A percentile compares a stretch with the other conserved stretches of the same genome.
Evolutionary conservation across 2,888 invertebrate genomes (phyloP).

Genomic region (Noctua comes): DNA sequence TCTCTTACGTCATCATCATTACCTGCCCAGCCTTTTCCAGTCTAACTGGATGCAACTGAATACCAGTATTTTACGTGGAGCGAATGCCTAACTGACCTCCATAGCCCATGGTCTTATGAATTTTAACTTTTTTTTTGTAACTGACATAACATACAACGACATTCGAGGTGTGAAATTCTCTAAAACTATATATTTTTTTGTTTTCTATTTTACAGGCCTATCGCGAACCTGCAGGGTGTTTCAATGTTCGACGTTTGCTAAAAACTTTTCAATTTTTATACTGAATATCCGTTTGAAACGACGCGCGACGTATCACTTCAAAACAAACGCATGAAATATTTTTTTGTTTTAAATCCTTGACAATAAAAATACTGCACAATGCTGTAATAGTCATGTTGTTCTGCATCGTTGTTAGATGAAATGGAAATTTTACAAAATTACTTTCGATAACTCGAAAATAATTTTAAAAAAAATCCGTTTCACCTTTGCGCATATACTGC

Average conservation of each 20-base stretch:
- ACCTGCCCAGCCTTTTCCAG: not conserved
- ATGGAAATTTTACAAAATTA: not conserved
- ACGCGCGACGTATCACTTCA: not conserved
- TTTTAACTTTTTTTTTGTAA: not conserved
- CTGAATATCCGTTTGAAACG: slow-evolving; percentile 3
- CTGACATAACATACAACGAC: not conserved
- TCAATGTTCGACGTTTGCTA: not conserved
- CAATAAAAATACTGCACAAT: slow-evolving; percentile 15
- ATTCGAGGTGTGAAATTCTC: not conserved
- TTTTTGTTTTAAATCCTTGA: slow-evolving; percentile 3
- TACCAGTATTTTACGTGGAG: not conserved
- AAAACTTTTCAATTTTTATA: slow-evolving; percentile 4
- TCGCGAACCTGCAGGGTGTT: not conserved
- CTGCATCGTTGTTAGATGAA: not conserved
- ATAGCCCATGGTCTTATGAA: not conserved
- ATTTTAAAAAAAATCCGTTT: too few relatives aligned
- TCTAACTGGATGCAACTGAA: not conserved
- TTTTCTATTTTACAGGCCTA: not conserved
- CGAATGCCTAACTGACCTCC: not conserved
- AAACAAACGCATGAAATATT: slow-evolving; percentile 1
- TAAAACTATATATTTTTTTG: not conserved
- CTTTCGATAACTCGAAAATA: too few relatives aligned
- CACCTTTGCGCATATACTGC: too few relatives aligned
- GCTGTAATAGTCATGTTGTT: not conserved
- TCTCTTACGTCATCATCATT: not conserved